Percentiles rank a stretch among this genome's conserved stretches.
These are phyloP conservation scores for Phasia obesa DNA, from an alignment of 2,888 invertebrate genomes.

Conservation along the genomic window DNA sequence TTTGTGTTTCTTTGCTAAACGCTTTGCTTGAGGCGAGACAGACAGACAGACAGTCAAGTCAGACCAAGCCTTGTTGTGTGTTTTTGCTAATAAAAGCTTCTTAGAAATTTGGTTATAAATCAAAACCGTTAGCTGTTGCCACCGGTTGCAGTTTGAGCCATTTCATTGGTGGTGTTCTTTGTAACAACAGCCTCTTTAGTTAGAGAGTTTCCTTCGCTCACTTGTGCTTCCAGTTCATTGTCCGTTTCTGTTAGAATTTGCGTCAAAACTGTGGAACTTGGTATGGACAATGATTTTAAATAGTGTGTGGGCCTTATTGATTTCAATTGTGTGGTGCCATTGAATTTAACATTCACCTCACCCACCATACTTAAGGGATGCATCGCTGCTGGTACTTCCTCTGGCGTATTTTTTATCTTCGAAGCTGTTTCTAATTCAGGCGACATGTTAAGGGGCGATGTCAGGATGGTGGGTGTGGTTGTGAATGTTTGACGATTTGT, in stretches of 20 bases:
- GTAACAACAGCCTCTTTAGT: not conserved
- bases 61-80: conserved; percentile 11
- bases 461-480: conserved; percentile 37
- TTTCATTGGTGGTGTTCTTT: conserved; percentile 30
- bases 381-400: conserved; percentile 77
- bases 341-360: conserved; percentile 91
- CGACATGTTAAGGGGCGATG: conserved; percentile 50
- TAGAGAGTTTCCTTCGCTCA: not conserved
- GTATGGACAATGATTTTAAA: conserved; percentile 74
- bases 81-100: conserved; percentile 75
- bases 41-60: too few species aligned
- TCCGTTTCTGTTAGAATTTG: conserved; percentile 38
- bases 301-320: conserved; percentile 85
- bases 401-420: not conserved
- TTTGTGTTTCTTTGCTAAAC: conserved; percentile 23
- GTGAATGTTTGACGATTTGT: conserved; percentile 73
- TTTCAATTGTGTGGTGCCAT: conserved; percentile 91
- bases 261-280: conserved; percentile 55
- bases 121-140: conserved; percentile 82
- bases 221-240: conserved; percentile 19
- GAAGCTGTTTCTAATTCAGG: conserved; percentile 46
- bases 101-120: conserved; percentile 80
- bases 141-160: conserved; percentile 48
- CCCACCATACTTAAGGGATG: conserved; percentile 90
- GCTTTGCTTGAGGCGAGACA: conserved; percentile 12